These are phyloP conservation scores for Urocolius indicus DNA, from an alignment of 2,113 vertebrate genomes.

Conservation along the genomic window DNA sequence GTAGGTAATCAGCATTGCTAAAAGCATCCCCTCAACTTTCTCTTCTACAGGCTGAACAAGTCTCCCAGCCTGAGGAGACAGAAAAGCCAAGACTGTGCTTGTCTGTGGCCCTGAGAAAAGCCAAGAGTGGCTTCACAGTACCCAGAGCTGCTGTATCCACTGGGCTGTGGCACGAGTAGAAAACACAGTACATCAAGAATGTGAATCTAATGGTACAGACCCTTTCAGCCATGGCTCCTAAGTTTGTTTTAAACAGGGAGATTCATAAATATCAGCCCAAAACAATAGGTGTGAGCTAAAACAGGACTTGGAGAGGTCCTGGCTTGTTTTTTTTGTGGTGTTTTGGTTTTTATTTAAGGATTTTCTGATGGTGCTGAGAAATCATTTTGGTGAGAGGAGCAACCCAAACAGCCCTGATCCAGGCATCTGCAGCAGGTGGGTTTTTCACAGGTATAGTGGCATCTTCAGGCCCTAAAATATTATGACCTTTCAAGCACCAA, in stretches of 20 bases:
- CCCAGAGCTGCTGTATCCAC: rapidly evolving
- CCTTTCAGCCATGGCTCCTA: neutral
- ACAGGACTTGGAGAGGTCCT: neutral
- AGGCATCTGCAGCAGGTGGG: neutral
- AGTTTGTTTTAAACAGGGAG: neutral
- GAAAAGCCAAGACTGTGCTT: neutral
- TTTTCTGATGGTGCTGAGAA: neutral
- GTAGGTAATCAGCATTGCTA: too few relatives aligned
- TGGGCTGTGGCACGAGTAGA: neutral
- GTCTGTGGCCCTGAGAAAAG: too few relatives aligned
- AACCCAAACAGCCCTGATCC: neutral
- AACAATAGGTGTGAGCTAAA: neutral
- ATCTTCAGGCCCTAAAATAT: neutral
- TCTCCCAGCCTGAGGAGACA: neutral
- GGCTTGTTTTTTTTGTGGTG: neutral
- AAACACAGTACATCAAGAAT: neutral
- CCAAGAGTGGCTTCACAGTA: neutral
- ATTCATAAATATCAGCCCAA: neutral
- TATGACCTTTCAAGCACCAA: neutral
- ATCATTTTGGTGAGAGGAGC: neutral
- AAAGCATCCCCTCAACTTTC: too few relatives aligned
- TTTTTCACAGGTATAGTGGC: neutral
- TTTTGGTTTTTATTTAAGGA: neutral
- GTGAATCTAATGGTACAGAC: too few relatives aligned
- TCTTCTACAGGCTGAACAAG: too few relatives aligned